These are phyloP conservation scores for Portevinia maculata DNA, from an alignment of 2,888 invertebrate genomes.

Conservation along the genomic window DNA sequence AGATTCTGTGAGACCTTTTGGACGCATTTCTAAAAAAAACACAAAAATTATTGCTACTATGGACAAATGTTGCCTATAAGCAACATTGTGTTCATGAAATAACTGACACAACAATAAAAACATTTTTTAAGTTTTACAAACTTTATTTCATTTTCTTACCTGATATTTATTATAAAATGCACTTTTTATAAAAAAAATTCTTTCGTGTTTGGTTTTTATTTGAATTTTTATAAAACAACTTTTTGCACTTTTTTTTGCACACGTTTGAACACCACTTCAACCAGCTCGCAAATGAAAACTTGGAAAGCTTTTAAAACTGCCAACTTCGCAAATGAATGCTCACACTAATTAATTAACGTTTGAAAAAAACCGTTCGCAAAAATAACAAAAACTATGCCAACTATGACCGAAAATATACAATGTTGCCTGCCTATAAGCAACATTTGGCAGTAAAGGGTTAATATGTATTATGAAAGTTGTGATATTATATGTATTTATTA, in stretches of 20 bases:
- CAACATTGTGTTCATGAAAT: constrained; percentile 14
- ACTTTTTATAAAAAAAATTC: constrained; percentile 52
- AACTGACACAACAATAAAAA: constrained; percentile 18
- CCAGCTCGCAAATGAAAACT: constrained; percentile 51
- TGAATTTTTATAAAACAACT: constrained; percentile 26
- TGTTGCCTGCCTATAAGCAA: constrained; percentile 20
- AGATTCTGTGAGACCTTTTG: constrained; percentile 1
- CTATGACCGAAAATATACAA: constrained; percentile 27
- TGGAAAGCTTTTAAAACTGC: constrained; percentile 41
- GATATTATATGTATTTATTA: no score
- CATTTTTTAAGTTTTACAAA: constrained; percentile 46
- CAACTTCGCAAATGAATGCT: constrained; percentile 43
- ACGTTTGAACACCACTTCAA: constrained; percentile 48
- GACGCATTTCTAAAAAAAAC: constrained; percentile 1
- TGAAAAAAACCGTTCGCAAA: constrained; percentile 45
- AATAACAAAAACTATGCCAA: constrained; percentile 40
- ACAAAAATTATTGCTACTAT: not conserved
- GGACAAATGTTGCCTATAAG: constrained; percentile 24
- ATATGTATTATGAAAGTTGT: no score
- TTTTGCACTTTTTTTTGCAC: constrained; percentile 42
- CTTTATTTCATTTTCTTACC: constrained; percentile 50
- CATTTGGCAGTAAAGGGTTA: not conserved
- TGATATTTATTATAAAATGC: constrained; percentile 43
- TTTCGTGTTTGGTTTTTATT: constrained; percentile 38
- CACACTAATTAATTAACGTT: constrained; percentile 37